These are phyloP conservation scores for Ariolimax columbianus DNA, from an alignment of 2,888 invertebrate species.

Conservation along the genomic window DNA sequence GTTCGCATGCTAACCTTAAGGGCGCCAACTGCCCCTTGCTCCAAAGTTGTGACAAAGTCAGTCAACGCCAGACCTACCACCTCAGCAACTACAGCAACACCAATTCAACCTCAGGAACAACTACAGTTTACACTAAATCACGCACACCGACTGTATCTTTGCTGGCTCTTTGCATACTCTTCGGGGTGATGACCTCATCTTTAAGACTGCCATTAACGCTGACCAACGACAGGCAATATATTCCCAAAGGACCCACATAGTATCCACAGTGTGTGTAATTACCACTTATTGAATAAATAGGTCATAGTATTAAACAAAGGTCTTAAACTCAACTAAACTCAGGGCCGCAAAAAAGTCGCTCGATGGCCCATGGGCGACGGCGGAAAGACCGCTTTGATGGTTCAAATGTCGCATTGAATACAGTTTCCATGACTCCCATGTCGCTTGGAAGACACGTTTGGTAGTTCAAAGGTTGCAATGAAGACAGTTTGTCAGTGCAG, in stretches of 20 bases:
- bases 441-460: no score
- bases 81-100: slow-evolving; percentile 26
- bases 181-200: slow-evolving; percentile 10
- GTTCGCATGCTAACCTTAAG: slow-evolving; percentile 17
- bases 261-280: neutral
- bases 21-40: slow-evolving; percentile 37
- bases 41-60: neutral
- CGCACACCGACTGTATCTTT: slow-evolving; percentile 13
- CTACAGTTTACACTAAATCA: neutral
- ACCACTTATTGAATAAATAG: no score
- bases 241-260: slow-evolving; percentile 51
- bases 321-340: no score
- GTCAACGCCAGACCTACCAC: neutral
- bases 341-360: no score
- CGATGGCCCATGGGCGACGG: no score
- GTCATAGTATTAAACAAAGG: no score
- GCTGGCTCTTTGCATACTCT: neutral
- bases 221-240: slow-evolving; percentile 36
- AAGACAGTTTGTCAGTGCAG: no score
- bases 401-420: no score
- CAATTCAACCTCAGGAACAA: slow-evolving; percentile 42
- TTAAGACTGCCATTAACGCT: slow-evolving; percentile 44
- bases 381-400: no score
- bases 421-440: no score
- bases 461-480: no score